A percentile compares a stretch with the other conserved stretches of the same genome.
Conservation (phyloP, 2,888 invertebrate species). For the Sarcophaga rosellei region DNA sequence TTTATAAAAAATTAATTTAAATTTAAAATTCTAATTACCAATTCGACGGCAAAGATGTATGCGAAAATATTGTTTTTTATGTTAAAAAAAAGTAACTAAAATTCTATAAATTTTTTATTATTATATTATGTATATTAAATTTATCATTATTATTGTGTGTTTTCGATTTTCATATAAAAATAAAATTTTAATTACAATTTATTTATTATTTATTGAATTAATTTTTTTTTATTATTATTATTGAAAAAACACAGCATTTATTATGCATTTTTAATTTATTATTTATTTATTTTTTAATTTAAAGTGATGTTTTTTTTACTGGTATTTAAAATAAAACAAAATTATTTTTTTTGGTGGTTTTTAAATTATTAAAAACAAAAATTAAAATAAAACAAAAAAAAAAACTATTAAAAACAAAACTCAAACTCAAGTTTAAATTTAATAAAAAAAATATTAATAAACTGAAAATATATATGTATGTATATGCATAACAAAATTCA, state of each 20-base stretch:
- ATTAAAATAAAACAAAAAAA: conserved; percentile 73
- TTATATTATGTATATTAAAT: conserved; percentile 28
- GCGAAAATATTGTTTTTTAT: not conserved
- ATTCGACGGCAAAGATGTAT: conserved; percentile 78
- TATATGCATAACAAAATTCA: conserved; percentile 65
- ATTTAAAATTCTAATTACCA: conserved; percentile 75
- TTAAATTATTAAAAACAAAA: conserved; percentile 67
- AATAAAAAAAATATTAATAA: conserved; percentile 61
- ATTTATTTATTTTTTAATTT: conserved; percentile 31
- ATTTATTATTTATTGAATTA: conserved; percentile 56
- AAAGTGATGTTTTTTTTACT: conserved; percentile 69
- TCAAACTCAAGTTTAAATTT: conserved; percentile 58
- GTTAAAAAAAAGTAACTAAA: conserved; percentile 25
- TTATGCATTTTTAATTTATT: conserved; percentile 30
- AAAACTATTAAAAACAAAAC: conserved; percentile 56
- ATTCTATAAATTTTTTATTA: conserved; percentile 38
- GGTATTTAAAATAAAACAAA: not conserved
- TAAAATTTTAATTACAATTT: conserved; percentile 23
- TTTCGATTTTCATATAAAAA: conserved; percentile 44
- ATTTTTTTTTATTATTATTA: conserved; percentile 72
- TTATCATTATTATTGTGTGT: conserved; percentile 20
- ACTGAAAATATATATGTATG: conserved; percentile 40
- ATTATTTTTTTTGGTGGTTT: conserved; percentile 65
- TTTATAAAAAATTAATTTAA: not conserved
- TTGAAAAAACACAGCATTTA: conserved; percentile 80